A percentile compares a stretch with the other conserved stretches of the same genome.
These are phyloP conservation scores for Folsomia candida DNA, from an alignment of 2,888 invertebrate species.

Conservation along the genomic window DNA sequence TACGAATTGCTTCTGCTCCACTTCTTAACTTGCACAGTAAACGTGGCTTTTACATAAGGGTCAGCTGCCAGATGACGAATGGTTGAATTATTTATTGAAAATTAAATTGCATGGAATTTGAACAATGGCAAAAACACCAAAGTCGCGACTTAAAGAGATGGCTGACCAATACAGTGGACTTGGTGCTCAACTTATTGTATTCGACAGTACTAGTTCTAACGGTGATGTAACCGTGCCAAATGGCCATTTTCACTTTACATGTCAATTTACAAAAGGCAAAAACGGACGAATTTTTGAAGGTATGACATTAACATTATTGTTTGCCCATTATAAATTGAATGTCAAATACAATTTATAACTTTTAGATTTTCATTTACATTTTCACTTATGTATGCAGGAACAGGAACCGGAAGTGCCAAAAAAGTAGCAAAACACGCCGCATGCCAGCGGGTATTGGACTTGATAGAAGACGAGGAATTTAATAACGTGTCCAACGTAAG, in stretches of 20 bases:
- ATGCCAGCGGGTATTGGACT: slow-evolving; percentile 1
- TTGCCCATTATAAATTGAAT: no score
- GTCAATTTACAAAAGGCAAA: not conserved
- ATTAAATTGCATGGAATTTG: no score
- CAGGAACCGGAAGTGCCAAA: not conserved
- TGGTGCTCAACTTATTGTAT: not conserved
- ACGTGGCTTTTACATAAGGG: not conserved
- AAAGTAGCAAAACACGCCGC: slow-evolving; percentile 1
- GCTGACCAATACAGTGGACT: not conserved
- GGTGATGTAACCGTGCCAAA: not conserved
- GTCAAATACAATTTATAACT: no score
- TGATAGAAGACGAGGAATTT: not conserved
- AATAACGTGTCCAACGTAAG: not conserved
- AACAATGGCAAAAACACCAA: not conserved
- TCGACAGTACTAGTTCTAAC: not conserved
- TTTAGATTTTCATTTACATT: no score
- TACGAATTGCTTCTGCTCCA: not conserved
- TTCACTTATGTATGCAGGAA: not conserved
- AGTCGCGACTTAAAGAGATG: not conserved
- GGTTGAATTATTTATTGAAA: not conserved
- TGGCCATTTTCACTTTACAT: not conserved
- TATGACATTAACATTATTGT: no score
- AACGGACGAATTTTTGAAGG: not conserved
- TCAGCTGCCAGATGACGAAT: not conserved
- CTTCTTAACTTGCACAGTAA: not conserved